Evolutionary conservation across 2,113 vertebrate genomes (phyloP).

Genomic region (Brienomyrus longianalis): DNA sequence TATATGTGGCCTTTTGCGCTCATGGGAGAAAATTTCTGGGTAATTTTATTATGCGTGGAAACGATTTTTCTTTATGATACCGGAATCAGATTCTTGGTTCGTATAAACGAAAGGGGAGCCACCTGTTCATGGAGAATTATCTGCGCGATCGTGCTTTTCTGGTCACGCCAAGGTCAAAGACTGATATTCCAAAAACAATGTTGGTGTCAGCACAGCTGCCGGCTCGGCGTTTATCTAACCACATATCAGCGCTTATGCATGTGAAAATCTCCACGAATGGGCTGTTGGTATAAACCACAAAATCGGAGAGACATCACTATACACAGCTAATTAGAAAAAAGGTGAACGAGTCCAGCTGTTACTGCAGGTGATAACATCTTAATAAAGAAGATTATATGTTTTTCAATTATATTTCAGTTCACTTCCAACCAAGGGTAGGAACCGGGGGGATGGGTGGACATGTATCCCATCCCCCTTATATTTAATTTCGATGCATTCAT

Average conservation of each 20-base stretch:
- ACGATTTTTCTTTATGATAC: neutral
- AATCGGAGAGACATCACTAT: neutral
- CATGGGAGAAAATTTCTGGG: neutral
- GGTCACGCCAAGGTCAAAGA: neutral
- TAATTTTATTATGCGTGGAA: neutral
- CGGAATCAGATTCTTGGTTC: neutral
- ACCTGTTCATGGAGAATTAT: neutral
- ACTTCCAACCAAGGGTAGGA: neutral
- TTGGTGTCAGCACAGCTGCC: neutral
- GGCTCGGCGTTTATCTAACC: neutral
- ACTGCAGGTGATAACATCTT: neutral
- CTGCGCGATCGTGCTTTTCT: neutral
- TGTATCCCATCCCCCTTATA: neutral
- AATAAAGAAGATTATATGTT: neutral
- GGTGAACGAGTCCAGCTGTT: neutral
- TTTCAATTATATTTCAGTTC: neutral
- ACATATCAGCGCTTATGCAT: neutral
- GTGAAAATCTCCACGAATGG: neutral
- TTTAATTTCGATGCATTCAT: neutral
- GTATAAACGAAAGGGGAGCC: neutral
- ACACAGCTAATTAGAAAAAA: neutral
- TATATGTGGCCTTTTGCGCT: neutral
- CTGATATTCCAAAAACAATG: neutral
- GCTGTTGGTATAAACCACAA: neutral
- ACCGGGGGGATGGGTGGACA: neutral